Percentiles rank a stretch among this genome's conserved stretches.
Evolutionary conservation across 2,888 invertebrate species (phyloP).

Genomic region (Apamea crenata): DNA sequence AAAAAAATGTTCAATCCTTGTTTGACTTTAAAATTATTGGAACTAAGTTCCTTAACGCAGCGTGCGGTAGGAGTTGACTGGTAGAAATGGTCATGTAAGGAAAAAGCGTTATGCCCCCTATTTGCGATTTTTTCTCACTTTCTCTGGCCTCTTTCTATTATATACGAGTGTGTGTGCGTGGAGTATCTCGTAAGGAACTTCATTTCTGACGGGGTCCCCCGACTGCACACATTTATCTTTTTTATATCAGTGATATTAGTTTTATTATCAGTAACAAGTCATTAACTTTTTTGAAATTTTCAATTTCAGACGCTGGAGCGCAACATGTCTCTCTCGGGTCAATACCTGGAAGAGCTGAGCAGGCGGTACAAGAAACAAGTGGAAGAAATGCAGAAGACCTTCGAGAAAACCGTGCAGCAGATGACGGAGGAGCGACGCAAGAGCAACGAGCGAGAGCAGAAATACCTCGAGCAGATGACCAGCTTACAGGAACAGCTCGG

Average conservation of each 20-base stretch:
- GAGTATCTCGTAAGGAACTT: too few relatives aligned
- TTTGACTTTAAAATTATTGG: too few relatives aligned
- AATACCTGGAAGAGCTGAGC: slow-evolving; percentile 99
- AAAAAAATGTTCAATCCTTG: background rate
- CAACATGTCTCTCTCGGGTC: slow-evolving; percentile 98
- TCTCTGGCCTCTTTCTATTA: too few relatives aligned
- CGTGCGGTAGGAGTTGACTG: too few relatives aligned
- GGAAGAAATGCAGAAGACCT: slow-evolving; percentile 97
- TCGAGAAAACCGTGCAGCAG: slow-evolving; percentile 94
- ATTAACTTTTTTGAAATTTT: slow-evolving; percentile 44
- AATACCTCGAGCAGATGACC: slow-evolving; percentile 94
- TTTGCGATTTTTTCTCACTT: too few relatives aligned
- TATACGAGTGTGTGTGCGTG: too few relatives aligned
- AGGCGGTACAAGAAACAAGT: slow-evolving; percentile 98
- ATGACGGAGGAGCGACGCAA: slow-evolving; percentile 93
- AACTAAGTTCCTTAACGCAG: too few relatives aligned
- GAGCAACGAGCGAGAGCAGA: slow-evolving; percentile 93
- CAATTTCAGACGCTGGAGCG: slow-evolving; percentile 95
- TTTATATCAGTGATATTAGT: background rate
- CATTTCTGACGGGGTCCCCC: too few relatives aligned
- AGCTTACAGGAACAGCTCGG: slow-evolving; percentile 92
- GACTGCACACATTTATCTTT: too few relatives aligned
- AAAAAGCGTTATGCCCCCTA: too few relatives aligned
- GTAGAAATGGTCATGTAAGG: too few relatives aligned
- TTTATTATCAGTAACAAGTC: background rate